Evolutionary conservation across 2,888 invertebrate genomes (phyloP).

Genomic region (Phengaris arion): DNA sequence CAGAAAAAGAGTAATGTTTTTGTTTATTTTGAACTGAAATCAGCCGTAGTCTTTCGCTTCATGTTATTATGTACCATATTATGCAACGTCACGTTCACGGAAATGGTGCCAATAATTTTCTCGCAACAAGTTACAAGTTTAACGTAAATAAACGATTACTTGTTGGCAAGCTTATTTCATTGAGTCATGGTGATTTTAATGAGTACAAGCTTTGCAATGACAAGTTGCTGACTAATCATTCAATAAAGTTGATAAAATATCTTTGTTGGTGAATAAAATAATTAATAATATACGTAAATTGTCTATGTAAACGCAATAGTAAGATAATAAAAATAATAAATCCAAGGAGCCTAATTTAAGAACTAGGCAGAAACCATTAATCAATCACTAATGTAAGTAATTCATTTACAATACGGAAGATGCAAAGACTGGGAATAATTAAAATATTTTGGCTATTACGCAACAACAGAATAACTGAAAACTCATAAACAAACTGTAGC

Average conservation of each 20-base stretch:
- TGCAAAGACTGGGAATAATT: not conserved
- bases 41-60: not conserved
- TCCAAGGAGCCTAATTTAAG: not conserved
- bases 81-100: constrained; percentile 1
- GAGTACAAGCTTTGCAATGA: constrained; percentile 1
- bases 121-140: constrained; percentile 16
- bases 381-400: not conserved
- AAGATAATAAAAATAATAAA: not conserved
- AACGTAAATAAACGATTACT: not conserved
- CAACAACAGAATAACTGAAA: not conserved
- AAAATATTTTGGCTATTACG: not conserved
- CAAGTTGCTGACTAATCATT: not conserved
- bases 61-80: not conserved
- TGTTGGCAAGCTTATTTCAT: constrained; percentile 3
- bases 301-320: too few relatives aligned
- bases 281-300: too few relatives aligned
- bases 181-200: constrained; percentile 6
- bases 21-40: not conserved
- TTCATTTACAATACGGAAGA: not conserved
- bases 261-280: not conserved
- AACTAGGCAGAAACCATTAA: not conserved
- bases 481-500: not conserved
- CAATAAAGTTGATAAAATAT: not conserved
- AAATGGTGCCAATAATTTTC: constrained; percentile 15
- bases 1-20: not conserved